phyloP scores from a whole-genome alignment of 2,888 invertebrate species.

The Caradrina clavipalpis region DNA sequence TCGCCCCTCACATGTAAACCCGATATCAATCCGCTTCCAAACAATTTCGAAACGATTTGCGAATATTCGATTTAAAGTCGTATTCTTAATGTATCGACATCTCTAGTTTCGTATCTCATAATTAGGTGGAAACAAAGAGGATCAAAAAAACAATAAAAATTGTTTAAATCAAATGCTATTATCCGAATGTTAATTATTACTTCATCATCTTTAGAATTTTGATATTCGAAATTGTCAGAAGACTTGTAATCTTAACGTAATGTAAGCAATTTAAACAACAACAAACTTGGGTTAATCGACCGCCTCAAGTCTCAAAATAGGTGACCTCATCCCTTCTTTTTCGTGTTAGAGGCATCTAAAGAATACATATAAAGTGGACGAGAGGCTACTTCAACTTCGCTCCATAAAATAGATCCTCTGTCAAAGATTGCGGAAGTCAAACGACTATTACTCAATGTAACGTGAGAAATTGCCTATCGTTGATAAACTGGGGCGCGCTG shows the following conservation, averaged over 20 bases:
- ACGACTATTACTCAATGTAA: slow-evolving; percentile 33
- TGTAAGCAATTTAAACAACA: neutral
- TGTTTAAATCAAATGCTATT: slow-evolving; percentile 2
- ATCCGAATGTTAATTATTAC: neutral
- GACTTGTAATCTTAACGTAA: neutral
- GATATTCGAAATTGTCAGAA: neutral
- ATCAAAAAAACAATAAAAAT: slow-evolving; percentile 21
- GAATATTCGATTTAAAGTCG: slow-evolving; percentile 75
- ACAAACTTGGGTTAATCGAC: slow-evolving; percentile 15
- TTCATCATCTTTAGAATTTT: neutral
- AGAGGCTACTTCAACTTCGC: slow-evolving; percentile 16
- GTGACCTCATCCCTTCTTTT: slow-evolving; percentile 16
- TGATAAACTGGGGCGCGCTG: slow-evolving; percentile 31
- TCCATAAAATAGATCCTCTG: slow-evolving; percentile 34
- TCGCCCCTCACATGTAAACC: slow-evolving; percentile 87
- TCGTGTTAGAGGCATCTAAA: slow-evolving; percentile 11
- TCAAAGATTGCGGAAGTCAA: slow-evolving; percentile 38
- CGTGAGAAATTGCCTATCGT: slow-evolving; percentile 16
- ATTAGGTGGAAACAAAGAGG: slow-evolving; percentile 24
- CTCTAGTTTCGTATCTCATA: slow-evolving; percentile 20
- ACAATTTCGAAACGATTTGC: slow-evolving; percentile 82
- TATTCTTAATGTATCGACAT: slow-evolving; percentile 50
- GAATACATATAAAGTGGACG: slow-evolving; percentile 28
- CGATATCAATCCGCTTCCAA: slow-evolving; percentile 87
- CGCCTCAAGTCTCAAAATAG: slow-evolving; percentile 5